Conservation (phyloP, 2,888 invertebrate genomes). For the Orgyia antiqua region DNA sequence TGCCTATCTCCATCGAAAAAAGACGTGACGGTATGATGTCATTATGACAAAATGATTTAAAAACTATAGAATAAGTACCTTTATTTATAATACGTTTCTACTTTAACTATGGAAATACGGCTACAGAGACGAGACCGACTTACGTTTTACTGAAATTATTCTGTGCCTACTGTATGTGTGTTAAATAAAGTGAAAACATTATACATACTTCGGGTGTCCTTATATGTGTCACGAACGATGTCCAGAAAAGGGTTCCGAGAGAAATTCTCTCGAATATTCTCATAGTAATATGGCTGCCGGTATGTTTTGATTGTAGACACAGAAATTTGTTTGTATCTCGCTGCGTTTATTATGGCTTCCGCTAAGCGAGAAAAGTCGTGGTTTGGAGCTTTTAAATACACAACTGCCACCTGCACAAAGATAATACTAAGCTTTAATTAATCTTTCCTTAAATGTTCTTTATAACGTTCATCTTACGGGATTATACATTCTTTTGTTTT, state of each 20-base stretch:
- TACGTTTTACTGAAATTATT: no score
- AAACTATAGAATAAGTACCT: no score
- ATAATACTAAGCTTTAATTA: conserved; percentile 6
- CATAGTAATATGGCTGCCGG: conserved; percentile 81
- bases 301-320: conserved; percentile 78
- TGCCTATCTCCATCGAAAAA: no score
- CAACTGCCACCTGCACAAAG: conserved; percentile 83
- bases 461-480: no score
- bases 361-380: conserved; percentile 88
- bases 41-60: no score
- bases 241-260: conserved; percentile 90
- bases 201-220: conserved; percentile 91
- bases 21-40: no score
- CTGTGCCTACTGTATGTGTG: no score
- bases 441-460: not conserved
- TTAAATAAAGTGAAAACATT: no score
- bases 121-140: no score
- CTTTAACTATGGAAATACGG: no score
- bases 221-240: conserved; percentile 88
- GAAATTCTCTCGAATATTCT: conserved; percentile 81
- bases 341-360: conserved; percentile 84
- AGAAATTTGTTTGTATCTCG: conserved; percentile 83
- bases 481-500: no score
- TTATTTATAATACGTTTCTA: no score
- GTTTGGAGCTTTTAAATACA: conserved; percentile 88